Evolutionary conservation across 1,140 invertebrate genomes (phyloP).

Genomic region (Habropoda laboriosa): DNA sequence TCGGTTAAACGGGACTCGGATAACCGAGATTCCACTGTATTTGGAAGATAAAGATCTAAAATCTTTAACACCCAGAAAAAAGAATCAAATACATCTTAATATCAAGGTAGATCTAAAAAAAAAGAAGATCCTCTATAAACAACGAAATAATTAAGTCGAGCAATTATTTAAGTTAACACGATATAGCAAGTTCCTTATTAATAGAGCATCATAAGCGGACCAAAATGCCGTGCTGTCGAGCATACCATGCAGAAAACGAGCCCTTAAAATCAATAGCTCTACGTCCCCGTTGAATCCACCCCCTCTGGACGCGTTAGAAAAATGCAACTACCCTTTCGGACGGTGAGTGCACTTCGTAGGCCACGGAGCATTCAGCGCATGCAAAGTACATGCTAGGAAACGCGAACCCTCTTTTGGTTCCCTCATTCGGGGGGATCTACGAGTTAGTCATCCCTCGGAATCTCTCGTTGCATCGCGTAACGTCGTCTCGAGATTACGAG

Average conservation of each 20-base stretch:
- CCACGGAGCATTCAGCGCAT: slow-evolving; percentile 64
- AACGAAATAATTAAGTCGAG: neutral
- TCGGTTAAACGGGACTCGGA: too few species aligned
- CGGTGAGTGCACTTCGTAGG: slow-evolving; percentile 70
- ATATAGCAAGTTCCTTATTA: neutral
- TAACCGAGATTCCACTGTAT: too few species aligned
- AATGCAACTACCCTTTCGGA: slow-evolving; percentile 59
- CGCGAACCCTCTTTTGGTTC: slow-evolving; percentile 39
- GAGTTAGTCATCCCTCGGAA: slow-evolving; percentile 46
- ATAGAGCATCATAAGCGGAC: neutral
- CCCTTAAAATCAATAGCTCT: slow-evolving; percentile 75
- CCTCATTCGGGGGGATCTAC: neutral
- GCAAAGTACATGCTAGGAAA: slow-evolving; percentile 55
- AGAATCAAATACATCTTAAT: too few species aligned
- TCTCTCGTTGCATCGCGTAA: slow-evolving; percentile 1
- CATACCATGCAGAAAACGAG: slow-evolving; percentile 60
- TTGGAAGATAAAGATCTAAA: too few species aligned
- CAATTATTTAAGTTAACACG: neutral
- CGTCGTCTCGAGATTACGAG: neutral
- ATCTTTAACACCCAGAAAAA: too few species aligned
- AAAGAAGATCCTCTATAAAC: too few species aligned
- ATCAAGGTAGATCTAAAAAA: too few species aligned
- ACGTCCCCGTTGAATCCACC: slow-evolving; percentile 53
- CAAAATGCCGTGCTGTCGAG: slow-evolving; percentile 27
- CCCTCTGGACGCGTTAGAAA: slow-evolving; percentile 58